Evolutionary conservation across 2,113 vertebrate genomes (phyloP).

Genomic region (Zosterops lateralis): DNA sequence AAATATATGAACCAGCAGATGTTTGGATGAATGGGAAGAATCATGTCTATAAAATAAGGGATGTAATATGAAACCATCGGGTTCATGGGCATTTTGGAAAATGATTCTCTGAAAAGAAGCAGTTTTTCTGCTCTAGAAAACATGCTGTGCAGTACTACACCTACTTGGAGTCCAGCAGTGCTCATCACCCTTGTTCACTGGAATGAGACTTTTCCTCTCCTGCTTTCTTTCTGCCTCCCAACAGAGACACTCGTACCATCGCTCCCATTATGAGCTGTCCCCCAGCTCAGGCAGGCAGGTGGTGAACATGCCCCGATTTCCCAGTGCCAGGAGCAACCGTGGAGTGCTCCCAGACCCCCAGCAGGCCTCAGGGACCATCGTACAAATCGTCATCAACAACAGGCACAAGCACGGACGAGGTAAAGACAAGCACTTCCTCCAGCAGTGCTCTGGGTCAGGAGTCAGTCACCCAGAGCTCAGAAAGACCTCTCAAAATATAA

Average conservation of each 20-base stretch:
- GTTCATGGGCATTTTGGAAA: not conserved
- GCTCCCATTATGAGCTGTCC: constrained; percentile 68
- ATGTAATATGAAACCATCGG: not conserved
- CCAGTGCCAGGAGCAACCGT: constrained; percentile 69
- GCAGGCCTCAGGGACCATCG: constrained; percentile 79
- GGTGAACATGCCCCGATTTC: constrained; percentile 57
- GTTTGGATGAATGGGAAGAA: not conserved
- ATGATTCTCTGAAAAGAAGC: not conserved
- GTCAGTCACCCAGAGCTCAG: not conserved
- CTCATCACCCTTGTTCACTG: not conserved
- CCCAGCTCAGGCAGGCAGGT: constrained; percentile 54
- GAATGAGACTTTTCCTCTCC: not conserved
- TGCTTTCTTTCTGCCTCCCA: not conserved
- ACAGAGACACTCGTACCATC: constrained; percentile 81
- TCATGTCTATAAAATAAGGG: not conserved
- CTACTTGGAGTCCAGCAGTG: not conserved
- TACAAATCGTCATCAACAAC: constrained; percentile 82
- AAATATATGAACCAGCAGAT: not conserved
- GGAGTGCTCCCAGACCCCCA: constrained; percentile 72
- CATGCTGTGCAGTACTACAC: not conserved
- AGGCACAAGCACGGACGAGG: constrained; percentile 79
- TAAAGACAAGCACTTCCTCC: constrained; percentile 5
- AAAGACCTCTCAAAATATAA: not conserved
- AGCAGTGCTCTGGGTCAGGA: not conserved
- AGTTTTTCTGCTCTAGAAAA: constrained; percentile 1